Evolutionary conservation across 2,797 vertebrate genomes (phyloP).

Genomic region (Fistularia commersonii): DNA sequence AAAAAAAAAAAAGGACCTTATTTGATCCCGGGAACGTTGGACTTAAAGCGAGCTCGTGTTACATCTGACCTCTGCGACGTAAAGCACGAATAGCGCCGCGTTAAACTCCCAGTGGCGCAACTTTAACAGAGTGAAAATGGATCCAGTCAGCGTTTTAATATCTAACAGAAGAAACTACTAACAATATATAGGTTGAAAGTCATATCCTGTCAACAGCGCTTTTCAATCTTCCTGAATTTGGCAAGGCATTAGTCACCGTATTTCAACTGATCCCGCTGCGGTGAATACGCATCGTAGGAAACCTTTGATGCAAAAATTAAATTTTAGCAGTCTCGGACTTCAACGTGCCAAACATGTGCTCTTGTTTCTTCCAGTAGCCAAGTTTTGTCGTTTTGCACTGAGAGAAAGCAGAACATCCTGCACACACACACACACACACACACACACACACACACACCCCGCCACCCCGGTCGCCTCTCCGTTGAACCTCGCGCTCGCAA

Average conservation of each 20-base stretch:
- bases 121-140: slow-evolving; percentile 1
- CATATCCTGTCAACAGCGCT: too few species aligned
- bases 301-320: slow-evolving; percentile 14
- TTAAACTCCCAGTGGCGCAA: slow-evolving; percentile 3
- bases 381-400: too few species aligned
- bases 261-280: slow-evolving; percentile 3
- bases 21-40: slow-evolving; percentile 19
- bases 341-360: slow-evolving; percentile 10
- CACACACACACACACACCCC: neutral
- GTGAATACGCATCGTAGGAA: slow-evolving; percentile 1
- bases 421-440: too few species aligned
- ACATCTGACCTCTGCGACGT: slow-evolving; percentile 31
- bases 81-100: slow-evolving; percentile 15
- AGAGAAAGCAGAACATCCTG: too few species aligned
- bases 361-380: slow-evolving; percentile 1
- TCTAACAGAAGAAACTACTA: slow-evolving; percentile 1
- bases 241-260: neutral
- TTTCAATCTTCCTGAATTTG: slow-evolving; percentile 12
- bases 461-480: neutral
- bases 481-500: slow-evolving; percentile 36
- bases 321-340: slow-evolving; percentile 16
- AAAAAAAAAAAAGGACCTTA: slow-evolving; percentile 25
- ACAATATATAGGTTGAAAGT: slow-evolving; percentile 15
- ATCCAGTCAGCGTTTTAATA: slow-evolving; percentile 2
- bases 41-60: slow-evolving; percentile 24